Evolutionary conservation across 2,113 vertebrate species (phyloP).

Genomic region (Hystrix brachyura): DNA sequence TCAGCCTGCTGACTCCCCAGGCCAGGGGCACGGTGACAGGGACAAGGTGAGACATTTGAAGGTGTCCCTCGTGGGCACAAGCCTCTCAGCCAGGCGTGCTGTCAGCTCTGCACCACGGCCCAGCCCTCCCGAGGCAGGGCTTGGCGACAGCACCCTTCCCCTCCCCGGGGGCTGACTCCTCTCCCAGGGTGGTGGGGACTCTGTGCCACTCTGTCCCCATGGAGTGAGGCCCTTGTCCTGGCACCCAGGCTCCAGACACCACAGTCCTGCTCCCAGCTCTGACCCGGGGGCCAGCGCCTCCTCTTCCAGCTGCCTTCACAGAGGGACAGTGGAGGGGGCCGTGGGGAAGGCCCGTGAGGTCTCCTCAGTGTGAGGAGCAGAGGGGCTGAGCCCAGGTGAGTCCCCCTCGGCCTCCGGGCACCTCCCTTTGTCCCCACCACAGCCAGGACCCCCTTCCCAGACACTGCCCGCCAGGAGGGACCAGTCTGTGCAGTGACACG

Average conservation of each 20-base stretch:
- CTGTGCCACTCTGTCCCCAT: not conserved
- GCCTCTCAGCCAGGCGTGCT: not conserved
- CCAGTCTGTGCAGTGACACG: not conserved
- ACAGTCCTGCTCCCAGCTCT: not conserved
- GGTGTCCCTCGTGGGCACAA: not conserved
- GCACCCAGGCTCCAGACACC: not conserved
- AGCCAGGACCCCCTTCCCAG: not conserved
- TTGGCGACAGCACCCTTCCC: not conserved
- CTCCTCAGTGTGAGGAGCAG: not conserved
- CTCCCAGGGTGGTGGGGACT: not conserved
- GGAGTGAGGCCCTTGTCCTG: not conserved
- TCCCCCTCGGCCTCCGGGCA: not conserved
- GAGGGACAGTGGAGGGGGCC: not conserved
- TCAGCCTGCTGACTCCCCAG: not conserved
- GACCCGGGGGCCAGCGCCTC: not conserved
- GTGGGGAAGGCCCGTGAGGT: not conserved
- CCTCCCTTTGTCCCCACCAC: accelerated
- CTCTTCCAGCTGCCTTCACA: no score
- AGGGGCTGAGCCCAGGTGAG: not conserved
- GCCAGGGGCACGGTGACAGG: not conserved
- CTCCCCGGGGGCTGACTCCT: accelerated
- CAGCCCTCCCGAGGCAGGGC: not conserved
- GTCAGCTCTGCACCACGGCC: not conserved
- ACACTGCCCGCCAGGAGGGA: not conserved
- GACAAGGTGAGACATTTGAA: not conserved